Conservation (phyloP, 2,113 vertebrate genomes). For the Gnathonemus longibarbis region DNA sequence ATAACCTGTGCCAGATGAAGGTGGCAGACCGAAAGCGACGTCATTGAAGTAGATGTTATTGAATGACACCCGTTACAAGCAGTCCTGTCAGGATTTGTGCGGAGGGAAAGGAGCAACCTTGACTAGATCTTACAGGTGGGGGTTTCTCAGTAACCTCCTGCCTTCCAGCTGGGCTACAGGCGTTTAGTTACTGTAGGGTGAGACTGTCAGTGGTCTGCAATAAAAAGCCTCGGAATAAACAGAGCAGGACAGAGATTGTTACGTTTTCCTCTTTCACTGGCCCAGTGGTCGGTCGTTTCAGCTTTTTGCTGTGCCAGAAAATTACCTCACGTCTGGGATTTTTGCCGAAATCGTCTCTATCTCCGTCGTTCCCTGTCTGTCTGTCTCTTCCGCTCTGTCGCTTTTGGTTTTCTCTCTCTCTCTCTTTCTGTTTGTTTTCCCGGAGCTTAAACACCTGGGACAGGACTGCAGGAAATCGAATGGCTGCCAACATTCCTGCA, state of each 20-base stretch:
- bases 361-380: neutral
- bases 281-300: conserved; percentile 8
- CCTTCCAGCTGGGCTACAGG: neutral
- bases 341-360: neutral
- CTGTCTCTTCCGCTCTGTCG: neutral
- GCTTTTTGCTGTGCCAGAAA: neutral
- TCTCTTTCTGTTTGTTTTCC: conserved; percentile 12
- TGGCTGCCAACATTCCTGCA: conserved; percentile 18
- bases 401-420: neutral
- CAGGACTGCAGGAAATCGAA: neutral
- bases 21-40: neutral
- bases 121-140: neutral
- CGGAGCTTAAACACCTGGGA: conserved; percentile 21
- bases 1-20: neutral
- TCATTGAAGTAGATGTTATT: neutral
- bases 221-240: neutral
- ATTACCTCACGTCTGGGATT: conserved; percentile 35
- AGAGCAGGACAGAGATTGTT: neutral
- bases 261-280: neutral
- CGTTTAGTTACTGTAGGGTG: neutral
- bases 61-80: neutral
- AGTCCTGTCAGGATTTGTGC: neutral
- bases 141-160: neutral
- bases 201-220: neutral
- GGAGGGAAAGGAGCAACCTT: neutral